Conservation (phyloP, 2,113 vertebrate species). For the Neolamprologus caudopunctatus region DNA sequence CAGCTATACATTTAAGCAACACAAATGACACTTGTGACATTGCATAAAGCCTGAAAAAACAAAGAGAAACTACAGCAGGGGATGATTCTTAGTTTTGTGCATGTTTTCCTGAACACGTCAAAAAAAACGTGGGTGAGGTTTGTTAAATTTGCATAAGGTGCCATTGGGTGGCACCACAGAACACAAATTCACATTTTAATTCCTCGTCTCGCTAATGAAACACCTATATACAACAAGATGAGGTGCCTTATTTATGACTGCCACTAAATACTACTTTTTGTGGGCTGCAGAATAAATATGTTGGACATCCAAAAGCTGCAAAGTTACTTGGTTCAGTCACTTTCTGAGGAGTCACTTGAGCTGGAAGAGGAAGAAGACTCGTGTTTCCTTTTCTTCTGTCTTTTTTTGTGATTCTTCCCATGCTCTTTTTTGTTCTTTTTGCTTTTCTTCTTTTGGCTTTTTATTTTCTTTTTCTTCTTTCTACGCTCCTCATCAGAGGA, state of each 20-base stretch:
- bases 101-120: neutral
- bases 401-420: conserved; percentile 80
- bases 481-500: conserved; percentile 79
- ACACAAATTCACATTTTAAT: neutral
- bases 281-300: neutral
- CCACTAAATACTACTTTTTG: neutral
- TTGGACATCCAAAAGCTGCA: neutral
- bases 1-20: neutral
- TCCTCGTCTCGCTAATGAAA: neutral
- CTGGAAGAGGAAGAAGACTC: conserved; percentile 71
- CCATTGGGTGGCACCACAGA: neutral
- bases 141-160: neutral
- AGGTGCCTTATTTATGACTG: neutral
- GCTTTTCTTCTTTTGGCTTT: conserved; percentile 86
- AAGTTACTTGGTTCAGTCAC: conserved; percentile 60
- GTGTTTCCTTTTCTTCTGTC: conserved; percentile 73
- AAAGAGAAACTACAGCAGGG: neutral
- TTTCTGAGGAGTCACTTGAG: conserved; percentile 76
- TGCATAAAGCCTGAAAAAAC: neutral
- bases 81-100: neutral
- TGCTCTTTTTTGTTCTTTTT: conserved; percentile 81
- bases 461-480: conserved; percentile 84
- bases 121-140: neutral
- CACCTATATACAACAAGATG: neutral
- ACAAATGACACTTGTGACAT: neutral